Conservation (phyloP, 2,113 vertebrate species). For the Piprites chloris region DNA sequence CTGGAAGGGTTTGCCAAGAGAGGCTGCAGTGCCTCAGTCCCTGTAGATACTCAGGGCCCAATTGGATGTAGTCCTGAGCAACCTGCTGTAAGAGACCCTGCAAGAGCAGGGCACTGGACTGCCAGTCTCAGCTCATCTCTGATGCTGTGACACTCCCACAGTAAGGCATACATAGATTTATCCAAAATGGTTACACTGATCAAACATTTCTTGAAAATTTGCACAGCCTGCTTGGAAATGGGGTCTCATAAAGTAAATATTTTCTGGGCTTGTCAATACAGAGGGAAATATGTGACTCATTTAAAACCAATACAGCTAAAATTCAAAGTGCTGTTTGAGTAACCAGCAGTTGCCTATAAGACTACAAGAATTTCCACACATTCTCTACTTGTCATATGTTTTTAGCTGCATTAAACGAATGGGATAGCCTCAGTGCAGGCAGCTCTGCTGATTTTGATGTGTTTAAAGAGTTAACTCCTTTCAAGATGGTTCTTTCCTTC, state of each 20-base stretch:
- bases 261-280: neutral
- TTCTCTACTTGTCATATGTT: neutral
- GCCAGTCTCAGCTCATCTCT: neutral
- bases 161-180: neutral
- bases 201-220: neutral
- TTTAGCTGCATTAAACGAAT: neutral
- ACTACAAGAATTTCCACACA: neutral
- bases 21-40: neutral
- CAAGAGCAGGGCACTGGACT: neutral
- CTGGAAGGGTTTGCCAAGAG: neutral
- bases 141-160: neutral
- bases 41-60: neutral
- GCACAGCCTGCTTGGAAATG: neutral
- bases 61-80: neutral
- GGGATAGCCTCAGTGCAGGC: accelerated
- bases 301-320: neutral
- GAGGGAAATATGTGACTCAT: neutral
- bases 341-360: neutral
- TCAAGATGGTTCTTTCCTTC: neutral
- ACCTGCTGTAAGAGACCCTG: neutral
- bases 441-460: neutral
- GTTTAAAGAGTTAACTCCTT: neutral
- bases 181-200: neutral
- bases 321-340: neutral
- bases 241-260: neutral